Base-by-base conservation (phyloP, 2,113 vertebrate genomes). In the Pterophyllum scalare region DNA sequence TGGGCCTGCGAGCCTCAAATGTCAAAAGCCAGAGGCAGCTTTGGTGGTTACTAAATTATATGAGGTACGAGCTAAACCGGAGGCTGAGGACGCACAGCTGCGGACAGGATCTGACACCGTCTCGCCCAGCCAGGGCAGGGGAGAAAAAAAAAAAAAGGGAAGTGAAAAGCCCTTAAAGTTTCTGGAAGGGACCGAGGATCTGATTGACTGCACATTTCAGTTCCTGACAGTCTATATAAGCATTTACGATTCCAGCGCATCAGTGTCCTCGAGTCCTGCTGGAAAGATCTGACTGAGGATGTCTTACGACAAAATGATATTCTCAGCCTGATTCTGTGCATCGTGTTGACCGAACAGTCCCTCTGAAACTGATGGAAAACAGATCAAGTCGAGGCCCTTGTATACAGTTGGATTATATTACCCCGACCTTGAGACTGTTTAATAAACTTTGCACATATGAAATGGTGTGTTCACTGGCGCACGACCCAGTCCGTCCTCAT, bases 161-260 rank as follows among this genome's bases (percentile, higher is more conserved):
- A 85, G 88, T 65, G 52, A 83, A 83, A 82, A 80, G 49, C 61
- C 75, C 79, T 85, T 75, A 77, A 88, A 88, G 52, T 82, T 65
- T 83, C 61, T 79, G 89, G 75, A 82, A 54, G 75, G 65, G 46
- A 43, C 43, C 0, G 15, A 82, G 83, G 64, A 56, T 76, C 76
- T 67, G 90, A 93, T 85, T 84, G 89, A 89, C 88, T 77, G 77
- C 75, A 92, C 82, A 79, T 84, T 80, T 79, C 57, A 58, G 59
- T 82, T 91, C 82, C 89, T 86, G 64, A 52, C 59, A 22, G 62
- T 87, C 88, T 70, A 79, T 85, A 64, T 52, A 77, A 81, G 81
- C 79, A 81, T 92, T 94, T 93, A 94, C 12, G 85, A 88, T 88
- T 90, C 77, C 70, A 67, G 75, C 7, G 77, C 77, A 78, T 80